Base-by-base conservation (phyloP, 2,888 invertebrate genomes). In the Drosophila seclusa region DNA sequence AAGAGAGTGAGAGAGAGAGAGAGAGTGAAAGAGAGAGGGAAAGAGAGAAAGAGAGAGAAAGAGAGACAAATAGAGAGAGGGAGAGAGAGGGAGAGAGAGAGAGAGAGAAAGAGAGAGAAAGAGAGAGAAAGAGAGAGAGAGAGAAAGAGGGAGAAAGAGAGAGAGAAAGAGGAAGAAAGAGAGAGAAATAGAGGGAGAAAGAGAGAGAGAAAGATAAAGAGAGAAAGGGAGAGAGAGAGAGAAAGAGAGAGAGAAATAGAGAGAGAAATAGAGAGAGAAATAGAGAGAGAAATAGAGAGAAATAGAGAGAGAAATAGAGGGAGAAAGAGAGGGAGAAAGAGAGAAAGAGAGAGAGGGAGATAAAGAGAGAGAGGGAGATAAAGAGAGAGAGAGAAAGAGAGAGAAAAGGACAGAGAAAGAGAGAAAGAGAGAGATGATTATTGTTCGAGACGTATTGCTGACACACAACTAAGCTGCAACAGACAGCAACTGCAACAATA, bases 401-500 rank as follows among this genome's bases (percentile, higher is more conserved):
- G 29, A 1, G 1, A 29, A 1, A 29, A 1, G 7, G 29, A 31
- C 7, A 8, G 42, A 18, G 48, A 34, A 2, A 31, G 31, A 31
- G 11, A 6, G 29, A 18, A 48, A 32, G 2, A 10, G 10, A 32
- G 18, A 10, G 36, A 36, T 66, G 70, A 63, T 70, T 59, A 70
- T 74, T 66, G 69, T 59, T 27, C 62, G 64, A 66, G 60, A 55
- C 58, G 49, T 61, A 57, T 69, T 65, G 42, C 48, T 62, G 59
- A 29, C 60, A 36, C n/a, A 60, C 60, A 55, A 71, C 60, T 61
- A 66, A 67, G 62, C 63, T 57, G 54, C 52, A 72, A 48, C 59
- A 2, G 36, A 48, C 58, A 40, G 38, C 57, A 61, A 24, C 13
- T 10, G 4, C 13, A 52, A 21, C 40, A 38, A 29, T 10, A 57